Base-by-base conservation (phyloP, 2,113 vertebrate species). In the Salvator merianae region DNA sequence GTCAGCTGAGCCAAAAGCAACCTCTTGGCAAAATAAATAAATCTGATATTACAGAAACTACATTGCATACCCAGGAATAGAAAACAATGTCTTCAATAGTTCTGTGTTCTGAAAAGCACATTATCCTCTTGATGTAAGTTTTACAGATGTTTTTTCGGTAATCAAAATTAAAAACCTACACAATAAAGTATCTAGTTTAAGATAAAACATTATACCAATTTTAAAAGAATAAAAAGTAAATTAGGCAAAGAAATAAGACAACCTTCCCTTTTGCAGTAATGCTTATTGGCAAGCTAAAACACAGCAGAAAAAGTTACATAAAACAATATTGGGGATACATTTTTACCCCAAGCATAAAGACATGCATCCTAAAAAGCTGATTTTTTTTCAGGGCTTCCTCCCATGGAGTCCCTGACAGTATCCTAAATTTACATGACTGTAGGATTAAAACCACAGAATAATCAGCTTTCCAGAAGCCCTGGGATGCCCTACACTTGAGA, bases 11-110 rank as follows among this genome's bases (percentile, higher is more conserved):
- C 65, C 66, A 70, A 59, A 66, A 78, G 3, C 53, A 70, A 59
- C 20, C 50, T 40, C 40, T 34, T 62, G 6, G 65, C n/a, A 78
- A 78, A 70, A 77, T 84, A 77, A 81, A 82, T 59, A 55, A 69
- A 38, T 40, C 50, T 34, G 36, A 43, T 43, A 59, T 63, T 82
- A 32, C 55, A 82, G 38, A 74, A 28, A 38, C 38, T 14, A 47
- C 18, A 24, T 78, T 59, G 47, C 36, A 18, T 16, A 66, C 14
- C 55, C 13, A 66, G 47, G 20, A 82, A 55, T 9, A 50, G n/a
- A 68, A 38, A 81, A 38, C 26, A 36, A 13, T 20, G 1, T 50
- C 55, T 77, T 62, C 53, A 22, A 36, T 75, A n/a, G 53, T 14
- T 22, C 38, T 22, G 38, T 30, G 40, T 69, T 68, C n/a, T 81